These are phyloP conservation scores for Pristionchus maxplancki DNA, from an alignment of 2,888 invertebrate species.

Conservation along the genomic window DNA sequence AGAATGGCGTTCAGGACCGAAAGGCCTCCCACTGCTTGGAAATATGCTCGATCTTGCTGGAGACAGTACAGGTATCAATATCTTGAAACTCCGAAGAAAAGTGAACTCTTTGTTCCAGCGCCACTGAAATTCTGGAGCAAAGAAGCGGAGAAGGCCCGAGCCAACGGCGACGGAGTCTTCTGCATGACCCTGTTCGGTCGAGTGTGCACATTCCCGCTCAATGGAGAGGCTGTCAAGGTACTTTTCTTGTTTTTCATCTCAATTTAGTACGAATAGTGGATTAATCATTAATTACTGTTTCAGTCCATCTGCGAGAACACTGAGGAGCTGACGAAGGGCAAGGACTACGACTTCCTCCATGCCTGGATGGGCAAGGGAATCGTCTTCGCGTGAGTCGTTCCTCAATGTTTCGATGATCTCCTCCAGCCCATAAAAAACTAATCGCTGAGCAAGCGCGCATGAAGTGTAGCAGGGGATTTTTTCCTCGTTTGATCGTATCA, in stretches of 20 bases:
- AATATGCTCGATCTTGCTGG: not conserved
- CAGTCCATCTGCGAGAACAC: constrained; percentile 69
- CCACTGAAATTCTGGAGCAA: constrained; percentile 15
- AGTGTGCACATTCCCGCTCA: not conserved
- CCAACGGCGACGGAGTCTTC: not conserved
- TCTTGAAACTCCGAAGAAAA: not conserved
- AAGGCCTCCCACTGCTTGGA: constrained; percentile 1
- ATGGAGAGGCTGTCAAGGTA: constrained; percentile 37
- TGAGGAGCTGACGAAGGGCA: constrained; percentile 75
- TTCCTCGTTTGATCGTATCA: not conserved
- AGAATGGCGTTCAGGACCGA: not conserved
- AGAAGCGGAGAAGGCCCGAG: constrained; percentile 1
- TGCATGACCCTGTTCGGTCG: not conserved
- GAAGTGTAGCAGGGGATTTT: too few relatives aligned
- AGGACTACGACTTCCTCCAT: constrained; percentile 78
- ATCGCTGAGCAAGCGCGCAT: too few relatives aligned
- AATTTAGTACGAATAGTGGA: too few relatives aligned
- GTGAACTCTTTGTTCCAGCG: not conserved
- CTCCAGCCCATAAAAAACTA: too few relatives aligned
- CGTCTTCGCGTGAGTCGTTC: constrained; percentile 77
- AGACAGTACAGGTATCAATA: not conserved
- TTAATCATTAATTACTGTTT: not conserved
- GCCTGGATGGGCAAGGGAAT: constrained; percentile 80
- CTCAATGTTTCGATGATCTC: too few relatives aligned
- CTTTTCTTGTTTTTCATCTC: too few relatives aligned